Base-by-base conservation (phyloP, 2,888 invertebrate genomes). In the Drosophila bunnanda region DNA sequence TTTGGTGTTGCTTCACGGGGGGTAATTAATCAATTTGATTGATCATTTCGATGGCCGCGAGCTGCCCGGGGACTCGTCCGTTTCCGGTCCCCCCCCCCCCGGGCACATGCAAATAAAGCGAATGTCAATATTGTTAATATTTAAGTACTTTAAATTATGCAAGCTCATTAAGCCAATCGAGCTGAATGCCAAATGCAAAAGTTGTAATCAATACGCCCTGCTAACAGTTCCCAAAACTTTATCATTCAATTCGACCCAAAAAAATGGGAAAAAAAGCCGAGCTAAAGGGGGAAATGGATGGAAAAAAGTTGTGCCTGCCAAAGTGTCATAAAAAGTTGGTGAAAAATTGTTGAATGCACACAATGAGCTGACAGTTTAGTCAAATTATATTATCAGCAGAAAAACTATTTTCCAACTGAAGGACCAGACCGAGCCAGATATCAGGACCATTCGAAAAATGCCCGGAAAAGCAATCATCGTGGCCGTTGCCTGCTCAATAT, bases 11-110 rank as follows among this genome's bases (percentile, higher is more conserved):
- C 69, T 56, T 56, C 57, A 36, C 48, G 69, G 67, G 56, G 28
- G 46, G 79, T 85, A 86, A 86, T 86, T 86, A 89, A 89, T 86
- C 86, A 86, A 79, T 80, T 80, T 86, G 89, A 86, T 86, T 80
- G 89, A 89, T 89, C 76, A 85, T 82, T 77, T 61, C 52, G 46
- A 68, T 67, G 70, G 59, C 62, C 66, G 68, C 69, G 59, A 75
- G 65, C 57, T 46, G 53, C 32, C 55, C 58, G 44, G 57, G 68
- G 68, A 66, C 43, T 38, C 52, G 65, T 66, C 66, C 66, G 25
- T 65, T 52, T 62, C 28, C 53, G 12, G 38, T 9, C 30, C 17
- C 15, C 4, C 28, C 32, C 3, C 15, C 25, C 28, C 1, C 10
- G 41, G 38, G 22, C 59, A 60, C 56, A 59, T 66, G 66, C 58